These are phyloP conservation scores for Rhopilema esculentum DNA, from an alignment of 30 jellyfish, hydroid and myxozoan genomes.

Conservation along the genomic window DNA sequence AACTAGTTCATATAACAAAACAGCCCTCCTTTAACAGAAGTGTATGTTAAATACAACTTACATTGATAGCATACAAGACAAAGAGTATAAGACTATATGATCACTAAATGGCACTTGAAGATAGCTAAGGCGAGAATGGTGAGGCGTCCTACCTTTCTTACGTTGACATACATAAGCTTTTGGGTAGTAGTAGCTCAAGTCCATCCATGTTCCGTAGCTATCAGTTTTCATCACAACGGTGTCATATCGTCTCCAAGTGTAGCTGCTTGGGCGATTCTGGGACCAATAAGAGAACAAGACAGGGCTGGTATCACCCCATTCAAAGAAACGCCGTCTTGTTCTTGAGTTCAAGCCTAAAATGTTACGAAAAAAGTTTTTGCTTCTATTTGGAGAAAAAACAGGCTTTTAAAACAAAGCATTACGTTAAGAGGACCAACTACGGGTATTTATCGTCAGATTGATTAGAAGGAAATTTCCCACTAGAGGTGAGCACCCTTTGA, in stretches of 20 bases:
- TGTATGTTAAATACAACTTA: too few relatives aligned
- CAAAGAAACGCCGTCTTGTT: slow-evolving; percentile 67
- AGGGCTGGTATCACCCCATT: slow-evolving; percentile 83
- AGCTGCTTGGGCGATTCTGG: slow-evolving; percentile 65
- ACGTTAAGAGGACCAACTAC: too few relatives aligned
- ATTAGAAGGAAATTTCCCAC: too few relatives aligned
- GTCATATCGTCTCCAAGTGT: slow-evolving; percentile 51
- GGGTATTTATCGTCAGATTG: too few relatives aligned
- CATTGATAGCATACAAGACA: too few relatives aligned
- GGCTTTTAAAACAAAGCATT: background rate
- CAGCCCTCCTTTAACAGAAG: too few relatives aligned
- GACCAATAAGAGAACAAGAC: slow-evolving; percentile 82
- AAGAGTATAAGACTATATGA: too few relatives aligned
- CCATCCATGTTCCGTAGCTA: slow-evolving; percentile 81
- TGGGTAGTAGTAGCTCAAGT: slow-evolving; percentile 56
- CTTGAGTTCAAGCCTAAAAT: slow-evolving; percentile 76
- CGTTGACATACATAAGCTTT: slow-evolving; percentile 76
- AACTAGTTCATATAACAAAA: too few relatives aligned
- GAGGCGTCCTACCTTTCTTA: slow-evolving; percentile 66
- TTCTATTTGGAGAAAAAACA: too few relatives aligned
- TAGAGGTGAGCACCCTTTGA: too few relatives aligned
- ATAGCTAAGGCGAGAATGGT: background rate
- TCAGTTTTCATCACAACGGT: slow-evolving; percentile 6
- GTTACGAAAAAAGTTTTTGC: background rate
- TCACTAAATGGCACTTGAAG: background rate